These are phyloP conservation scores for Drosophila grimshawi DNA, from an alignment of 1,140 invertebrate genomes.

Conservation along the genomic window DNA sequence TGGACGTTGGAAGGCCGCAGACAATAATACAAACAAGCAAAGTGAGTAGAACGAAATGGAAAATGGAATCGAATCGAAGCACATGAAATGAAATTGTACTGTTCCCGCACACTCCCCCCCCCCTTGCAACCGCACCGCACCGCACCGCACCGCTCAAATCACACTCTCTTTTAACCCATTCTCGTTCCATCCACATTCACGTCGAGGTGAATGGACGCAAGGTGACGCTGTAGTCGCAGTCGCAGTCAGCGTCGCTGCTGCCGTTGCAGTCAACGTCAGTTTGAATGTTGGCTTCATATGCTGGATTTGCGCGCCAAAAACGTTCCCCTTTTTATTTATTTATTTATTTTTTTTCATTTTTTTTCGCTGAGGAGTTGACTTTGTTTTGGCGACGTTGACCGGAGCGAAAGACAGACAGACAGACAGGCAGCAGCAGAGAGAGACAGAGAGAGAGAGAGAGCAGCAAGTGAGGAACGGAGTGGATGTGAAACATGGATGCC, in stretches of 20 bases:
- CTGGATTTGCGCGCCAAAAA: constrained; percentile 74
- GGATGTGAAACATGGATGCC: constrained; percentile 46
- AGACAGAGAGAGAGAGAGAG: constrained; percentile 27
- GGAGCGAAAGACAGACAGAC: constrained; percentile 18
- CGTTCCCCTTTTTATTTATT: constrained; percentile 42
- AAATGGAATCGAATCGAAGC: constrained; percentile 75
- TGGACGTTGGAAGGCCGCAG: constrained; percentile 41
- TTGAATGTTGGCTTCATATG: constrained; percentile 46
- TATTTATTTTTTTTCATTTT: too few species aligned
- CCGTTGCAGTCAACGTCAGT: constrained; percentile 38
- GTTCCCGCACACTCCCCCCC: background rate
- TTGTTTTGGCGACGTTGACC: constrained; percentile 60
- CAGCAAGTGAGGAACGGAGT: constrained; percentile 35
- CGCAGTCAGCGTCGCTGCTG: constrained; percentile 27
- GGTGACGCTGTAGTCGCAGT: constrained; percentile 54
- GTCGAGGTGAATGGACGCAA: constrained; percentile 78
- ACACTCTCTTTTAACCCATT: background rate
- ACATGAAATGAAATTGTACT: constrained; percentile 59
- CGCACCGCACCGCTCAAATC: background rate
- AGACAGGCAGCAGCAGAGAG: constrained; percentile 26
- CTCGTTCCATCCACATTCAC: constrained; percentile 24
- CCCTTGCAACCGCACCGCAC: background rate
- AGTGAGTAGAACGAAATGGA: constrained; percentile 66
- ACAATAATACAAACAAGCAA: constrained; percentile 60
- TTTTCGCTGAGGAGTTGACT: constrained; percentile 50